Evolutionary conservation across 2,113 vertebrate genomes (phyloP).

Genomic region (Columba livia): DNA sequence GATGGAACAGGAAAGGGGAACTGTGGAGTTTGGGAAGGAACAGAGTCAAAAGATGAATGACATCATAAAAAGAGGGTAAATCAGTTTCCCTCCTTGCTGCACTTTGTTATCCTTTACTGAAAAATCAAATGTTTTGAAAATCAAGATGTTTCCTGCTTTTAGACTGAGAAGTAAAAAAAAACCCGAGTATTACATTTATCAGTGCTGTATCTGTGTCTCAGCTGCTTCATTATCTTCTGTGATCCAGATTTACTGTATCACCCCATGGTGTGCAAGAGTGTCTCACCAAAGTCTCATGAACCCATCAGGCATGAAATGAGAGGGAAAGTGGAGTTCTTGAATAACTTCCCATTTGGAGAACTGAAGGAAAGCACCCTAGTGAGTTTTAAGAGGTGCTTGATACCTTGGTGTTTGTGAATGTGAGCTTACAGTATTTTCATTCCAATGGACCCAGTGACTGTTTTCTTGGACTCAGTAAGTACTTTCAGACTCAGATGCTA

Average conservation of each 20-base stretch:
- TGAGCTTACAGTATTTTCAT: neutral
- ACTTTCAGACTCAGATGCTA: neutral
- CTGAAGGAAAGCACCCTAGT: neutral
- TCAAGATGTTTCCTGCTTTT: neutral
- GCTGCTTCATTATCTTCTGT: neutral
- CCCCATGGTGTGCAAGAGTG: neutral
- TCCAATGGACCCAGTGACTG: neutral
- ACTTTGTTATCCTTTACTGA: neutral
- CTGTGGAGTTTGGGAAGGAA: neutral
- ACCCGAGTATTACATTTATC: fast-evolving
- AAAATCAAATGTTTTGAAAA: neutral
- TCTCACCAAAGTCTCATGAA: neutral
- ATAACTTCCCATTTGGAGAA: neutral
- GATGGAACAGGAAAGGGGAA: neutral
- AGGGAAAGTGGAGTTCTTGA: neutral
- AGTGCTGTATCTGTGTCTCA: fast-evolving
- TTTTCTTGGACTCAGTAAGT: neutral
- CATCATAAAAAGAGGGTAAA: neutral
- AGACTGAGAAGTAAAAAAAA: neutral
- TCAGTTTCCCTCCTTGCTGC: neutral
- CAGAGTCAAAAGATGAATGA: neutral
- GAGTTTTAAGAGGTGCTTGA: neutral
- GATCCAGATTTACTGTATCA: neutral
- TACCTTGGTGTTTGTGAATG: neutral
- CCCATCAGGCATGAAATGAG: neutral